Percentiles rank a stretch among this genome's conserved stretches.
Evolutionary conservation across 2,113 vertebrate species (phyloP).

Genomic region (Carassius auratus): DNA sequence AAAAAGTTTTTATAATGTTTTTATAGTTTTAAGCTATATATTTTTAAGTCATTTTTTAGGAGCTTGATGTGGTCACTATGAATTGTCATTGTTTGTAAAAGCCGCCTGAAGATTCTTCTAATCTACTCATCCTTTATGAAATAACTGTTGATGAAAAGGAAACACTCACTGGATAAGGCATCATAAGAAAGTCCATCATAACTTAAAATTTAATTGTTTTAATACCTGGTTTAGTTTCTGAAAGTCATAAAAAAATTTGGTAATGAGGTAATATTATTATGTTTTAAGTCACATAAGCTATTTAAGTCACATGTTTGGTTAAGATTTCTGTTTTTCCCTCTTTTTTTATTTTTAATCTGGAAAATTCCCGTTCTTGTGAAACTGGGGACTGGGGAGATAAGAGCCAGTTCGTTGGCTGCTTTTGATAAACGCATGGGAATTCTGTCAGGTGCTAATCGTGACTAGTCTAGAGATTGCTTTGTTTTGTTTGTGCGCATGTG

Average conservation of each 20-base stretch:
- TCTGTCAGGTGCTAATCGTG: conserved; percentile 84
- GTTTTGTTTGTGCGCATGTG: conserved; percentile 40
- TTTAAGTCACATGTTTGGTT: conserved; percentile 74
- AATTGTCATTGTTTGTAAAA: no score
- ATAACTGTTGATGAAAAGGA: background rate
- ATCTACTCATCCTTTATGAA: background rate
- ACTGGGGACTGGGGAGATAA: conserved; percentile 76
- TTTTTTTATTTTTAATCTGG: conserved; percentile 68
- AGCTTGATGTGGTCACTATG: no score
- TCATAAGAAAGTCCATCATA: background rate
- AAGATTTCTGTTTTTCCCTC: conserved; percentile 69
- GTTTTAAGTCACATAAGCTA: background rate
- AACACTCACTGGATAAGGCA: background rate
- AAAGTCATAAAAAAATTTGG: no score
- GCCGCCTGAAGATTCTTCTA: no score
- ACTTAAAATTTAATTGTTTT: background rate
- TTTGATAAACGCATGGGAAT: conserved; percentile 83
- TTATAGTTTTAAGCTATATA: no score
- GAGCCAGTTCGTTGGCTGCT: conserved; percentile 75
- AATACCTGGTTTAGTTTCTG: background rate
- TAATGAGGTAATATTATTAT: background rate
- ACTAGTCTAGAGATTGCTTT: conserved; percentile 79
- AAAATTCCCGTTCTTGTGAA: conserved; percentile 81
- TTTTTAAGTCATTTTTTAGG: no score
- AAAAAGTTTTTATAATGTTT: background rate